Percentiles rank a stretch among this genome's conserved stretches.
These are phyloP conservation scores for Argyra leucocephala DNA, from an alignment of 2,888 invertebrate genomes.

Conservation along the genomic window DNA sequence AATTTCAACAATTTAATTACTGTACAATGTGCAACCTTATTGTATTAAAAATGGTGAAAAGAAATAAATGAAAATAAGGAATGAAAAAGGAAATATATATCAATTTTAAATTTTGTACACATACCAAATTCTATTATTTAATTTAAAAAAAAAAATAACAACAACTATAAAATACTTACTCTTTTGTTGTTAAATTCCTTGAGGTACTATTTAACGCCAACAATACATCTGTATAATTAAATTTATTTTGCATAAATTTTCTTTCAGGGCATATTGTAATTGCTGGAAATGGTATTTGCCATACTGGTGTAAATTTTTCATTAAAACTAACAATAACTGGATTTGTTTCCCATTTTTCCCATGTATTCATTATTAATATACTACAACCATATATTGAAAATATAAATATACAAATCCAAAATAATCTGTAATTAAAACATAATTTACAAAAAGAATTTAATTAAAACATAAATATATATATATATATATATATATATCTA, in stretches of 20 bases:
- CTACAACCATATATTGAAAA: constrained; percentile 54
- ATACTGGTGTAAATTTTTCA: constrained; percentile 14
- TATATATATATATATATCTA: constrained; percentile 15
- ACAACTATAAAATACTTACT: background rate
- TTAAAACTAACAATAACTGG: constrained; percentile 16
- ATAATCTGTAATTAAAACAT: constrained; percentile 45
- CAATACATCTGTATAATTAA: constrained; percentile 1
- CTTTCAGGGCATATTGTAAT: background rate
- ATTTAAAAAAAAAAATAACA: too few relatives aligned
- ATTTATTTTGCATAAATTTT: constrained; percentile 1
- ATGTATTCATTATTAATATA: constrained; percentile 49
- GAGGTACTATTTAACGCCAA: constrained; percentile 1
- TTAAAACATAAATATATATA: too few relatives aligned
- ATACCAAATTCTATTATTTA: too few relatives aligned
- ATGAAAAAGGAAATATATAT: too few relatives aligned
- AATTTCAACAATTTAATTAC: too few relatives aligned
- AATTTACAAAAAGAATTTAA: background rate
- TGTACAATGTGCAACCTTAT: too few relatives aligned
- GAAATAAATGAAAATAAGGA: too few relatives aligned
- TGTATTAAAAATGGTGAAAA: too few relatives aligned
- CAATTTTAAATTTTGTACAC: too few relatives aligned
- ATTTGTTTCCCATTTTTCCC: constrained; percentile 16
- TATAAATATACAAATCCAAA: constrained; percentile 53
- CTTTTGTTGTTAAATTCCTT: background rate
- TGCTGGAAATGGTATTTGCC: constrained; percentile 17